Conservation (phyloP, 2,113 vertebrate genomes). For the Lethenteron camtschaticum region DNA sequence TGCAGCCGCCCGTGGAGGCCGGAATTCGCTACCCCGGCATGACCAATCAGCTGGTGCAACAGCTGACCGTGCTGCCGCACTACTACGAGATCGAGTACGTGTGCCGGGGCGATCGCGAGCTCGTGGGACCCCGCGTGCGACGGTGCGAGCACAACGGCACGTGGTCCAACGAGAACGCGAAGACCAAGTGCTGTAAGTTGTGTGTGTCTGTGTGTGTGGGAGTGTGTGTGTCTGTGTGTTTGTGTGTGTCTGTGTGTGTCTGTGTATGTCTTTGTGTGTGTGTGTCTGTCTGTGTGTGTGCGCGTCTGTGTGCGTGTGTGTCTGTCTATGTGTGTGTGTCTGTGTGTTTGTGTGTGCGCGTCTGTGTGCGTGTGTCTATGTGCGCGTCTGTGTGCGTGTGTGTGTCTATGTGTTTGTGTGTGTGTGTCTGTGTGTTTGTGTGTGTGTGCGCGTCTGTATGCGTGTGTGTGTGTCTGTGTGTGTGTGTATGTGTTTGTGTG, state of each 20-base stretch:
- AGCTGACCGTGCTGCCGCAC: slow-evolving; percentile 27
- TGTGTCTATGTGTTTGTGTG: slow-evolving; percentile 12
- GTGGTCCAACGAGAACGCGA: slow-evolving; percentile 54
- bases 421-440: no score
- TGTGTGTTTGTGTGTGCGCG: neutral
- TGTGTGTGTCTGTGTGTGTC: no score
- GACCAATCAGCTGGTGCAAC: slow-evolving; percentile 31
- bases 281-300: neutral
- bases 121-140: slow-evolving; percentile 69
- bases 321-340: slow-evolving; percentile 6
- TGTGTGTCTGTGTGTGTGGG: no score
- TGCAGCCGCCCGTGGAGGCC: slow-evolving; percentile 66
- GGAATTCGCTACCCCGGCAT: slow-evolving; percentile 80
- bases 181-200: slow-evolving; percentile 56
- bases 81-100: slow-evolving; percentile 95
- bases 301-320: slow-evolving; percentile 12
- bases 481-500: no score
- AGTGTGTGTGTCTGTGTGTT: no score
- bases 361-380: slow-evolving; percentile 1
- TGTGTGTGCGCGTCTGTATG: neutral
- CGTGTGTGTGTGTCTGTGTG: no score
- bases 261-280: no score
- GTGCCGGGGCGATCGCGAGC: slow-evolving; percentile 53
- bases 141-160: slow-evolving; percentile 62
- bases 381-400: neutral